Conservation (phyloP, 2,888 invertebrate genomes). For the Taenaris catops region DNA sequence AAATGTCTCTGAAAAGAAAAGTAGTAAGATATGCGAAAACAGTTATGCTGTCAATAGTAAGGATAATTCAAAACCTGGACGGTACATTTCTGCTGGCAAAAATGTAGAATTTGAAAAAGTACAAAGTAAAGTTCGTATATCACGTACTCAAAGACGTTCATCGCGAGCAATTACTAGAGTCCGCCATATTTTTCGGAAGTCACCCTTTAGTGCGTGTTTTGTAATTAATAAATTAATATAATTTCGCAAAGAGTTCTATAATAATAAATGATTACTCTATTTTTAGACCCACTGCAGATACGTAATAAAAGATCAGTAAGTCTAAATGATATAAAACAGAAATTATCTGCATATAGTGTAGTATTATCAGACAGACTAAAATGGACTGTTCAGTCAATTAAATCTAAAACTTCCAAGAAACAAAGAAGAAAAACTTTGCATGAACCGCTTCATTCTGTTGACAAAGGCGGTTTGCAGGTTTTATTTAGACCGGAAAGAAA, state of each 20-base stretch:
- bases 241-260: too few relatives aligned
- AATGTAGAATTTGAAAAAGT: too few relatives aligned
- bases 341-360: slow-evolving; percentile 1
- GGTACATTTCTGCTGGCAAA: too few relatives aligned
- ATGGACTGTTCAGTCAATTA: not conserved
- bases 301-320: slow-evolving; percentile 5
- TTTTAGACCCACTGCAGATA: not conserved
- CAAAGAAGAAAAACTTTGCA: not conserved
- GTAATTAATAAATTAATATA: not conserved
- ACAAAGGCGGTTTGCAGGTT: slow-evolving; percentile 19
- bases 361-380: not conserved
- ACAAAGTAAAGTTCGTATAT: too few relatives aligned
- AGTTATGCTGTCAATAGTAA: too few relatives aligned
- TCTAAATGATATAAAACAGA: slow-evolving; percentile 6
- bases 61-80: too few relatives aligned
- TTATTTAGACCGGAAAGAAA: slow-evolving; percentile 24
- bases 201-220: slow-evolving; percentile 2
- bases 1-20: too few relatives aligned
- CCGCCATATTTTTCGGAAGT: not conserved
- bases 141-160: too few relatives aligned
- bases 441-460: not conserved
- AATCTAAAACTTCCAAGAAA: not conserved
- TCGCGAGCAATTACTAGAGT: not conserved
- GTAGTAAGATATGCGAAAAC: too few relatives aligned
- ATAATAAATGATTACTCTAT: too few relatives aligned